Conservation (phyloP, 2,113 vertebrate species). For the Epinephelus lanceolatus region DNA sequence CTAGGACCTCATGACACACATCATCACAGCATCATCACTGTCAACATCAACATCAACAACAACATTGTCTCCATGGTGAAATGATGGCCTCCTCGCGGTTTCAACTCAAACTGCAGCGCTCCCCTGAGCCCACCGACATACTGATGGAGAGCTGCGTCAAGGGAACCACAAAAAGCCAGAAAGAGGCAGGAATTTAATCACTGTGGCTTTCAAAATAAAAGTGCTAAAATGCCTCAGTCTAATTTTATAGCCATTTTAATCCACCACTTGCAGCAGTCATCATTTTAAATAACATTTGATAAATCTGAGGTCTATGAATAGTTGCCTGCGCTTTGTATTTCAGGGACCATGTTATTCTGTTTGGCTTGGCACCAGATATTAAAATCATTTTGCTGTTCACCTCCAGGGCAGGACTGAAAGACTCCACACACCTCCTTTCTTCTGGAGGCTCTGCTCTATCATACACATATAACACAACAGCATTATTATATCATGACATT, state of each 20-base stretch:
- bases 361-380: neutral
- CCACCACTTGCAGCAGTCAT: neutral
- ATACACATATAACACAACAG: neutral
- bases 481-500: neutral
- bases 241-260: neutral
- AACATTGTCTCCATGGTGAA: slow-evolving; percentile 35
- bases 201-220: slow-evolving; percentile 40
- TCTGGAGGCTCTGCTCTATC: neutral
- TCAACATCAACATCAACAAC: slow-evolving; percentile 18
- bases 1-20: no score
- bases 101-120: slow-evolving; percentile 36
- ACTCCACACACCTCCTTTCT: neutral
- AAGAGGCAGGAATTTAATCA: neutral
- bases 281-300: neutral
- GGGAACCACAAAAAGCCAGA: slow-evolving; percentile 6
- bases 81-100: slow-evolving; percentile 14
- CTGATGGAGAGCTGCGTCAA: slow-evolving; percentile 32
- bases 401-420: neutral
- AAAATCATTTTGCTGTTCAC: neutral
- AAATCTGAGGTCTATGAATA: neutral
- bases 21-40: neutral
- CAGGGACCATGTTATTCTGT: neutral
- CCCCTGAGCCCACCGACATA: slow-evolving; percentile 17
- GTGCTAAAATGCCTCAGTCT: neutral
- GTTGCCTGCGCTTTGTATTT: neutral